Conservation (phyloP, 2,888 invertebrate species). For the Tachina grossa region DNA sequence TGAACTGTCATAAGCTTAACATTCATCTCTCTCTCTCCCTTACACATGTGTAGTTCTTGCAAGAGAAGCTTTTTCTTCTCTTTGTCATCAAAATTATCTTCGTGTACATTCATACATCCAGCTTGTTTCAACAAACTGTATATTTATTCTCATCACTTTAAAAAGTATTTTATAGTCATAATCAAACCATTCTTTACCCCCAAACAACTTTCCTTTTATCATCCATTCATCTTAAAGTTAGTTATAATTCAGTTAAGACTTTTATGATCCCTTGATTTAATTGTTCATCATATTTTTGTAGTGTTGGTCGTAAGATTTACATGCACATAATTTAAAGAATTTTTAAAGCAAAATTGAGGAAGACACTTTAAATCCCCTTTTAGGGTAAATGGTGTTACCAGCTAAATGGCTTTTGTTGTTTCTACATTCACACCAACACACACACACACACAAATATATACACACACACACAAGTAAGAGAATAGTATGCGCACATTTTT, state of each 20-base stretch:
- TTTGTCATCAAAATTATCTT: too few relatives aligned
- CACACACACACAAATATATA: background rate
- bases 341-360: constrained; percentile 1
- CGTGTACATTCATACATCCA: background rate
- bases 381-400: constrained; percentile 8
- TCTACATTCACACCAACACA: background rate
- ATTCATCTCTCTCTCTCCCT: too few relatives aligned
- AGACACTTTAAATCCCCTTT: constrained; percentile 13
- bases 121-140: background rate
- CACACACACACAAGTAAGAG: background rate
- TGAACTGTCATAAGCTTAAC: too few relatives aligned
- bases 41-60: too few relatives aligned
- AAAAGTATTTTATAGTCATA: constrained; percentile 12
- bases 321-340: background rate
- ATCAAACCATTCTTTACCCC: constrained; percentile 1
- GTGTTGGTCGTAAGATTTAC: background rate
- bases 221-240: constrained; percentile 8
- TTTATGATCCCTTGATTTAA: constrained; percentile 19
- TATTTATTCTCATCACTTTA: constrained; percentile 12
- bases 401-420: constrained; percentile 10
- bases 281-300: constrained; percentile 4
- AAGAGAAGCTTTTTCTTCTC: too few relatives aligned
- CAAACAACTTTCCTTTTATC: constrained; percentile 15
- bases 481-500: background rate
- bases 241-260: constrained; percentile 36